Evolutionary conservation across 2,797 vertebrate genomes (phyloP), one percentile per base, ranked within the genome.

Genomic region (Syngnathus acus): DNA sequence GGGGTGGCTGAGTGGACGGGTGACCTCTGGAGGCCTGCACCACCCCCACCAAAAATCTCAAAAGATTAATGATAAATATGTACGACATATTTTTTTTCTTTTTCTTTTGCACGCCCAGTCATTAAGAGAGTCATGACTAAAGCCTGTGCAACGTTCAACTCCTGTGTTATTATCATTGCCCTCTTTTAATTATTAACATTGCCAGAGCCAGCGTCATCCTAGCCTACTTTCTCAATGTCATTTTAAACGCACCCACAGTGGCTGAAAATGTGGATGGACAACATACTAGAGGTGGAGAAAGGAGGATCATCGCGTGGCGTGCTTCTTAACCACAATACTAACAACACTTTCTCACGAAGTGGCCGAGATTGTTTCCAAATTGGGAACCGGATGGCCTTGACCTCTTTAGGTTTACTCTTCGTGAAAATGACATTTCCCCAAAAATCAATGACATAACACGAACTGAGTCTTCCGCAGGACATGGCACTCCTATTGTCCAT

Each of bases 21-120:
- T 85, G 81, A 87, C 81, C 86, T 80, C 76, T 73, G 77, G 78
- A 80, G 71, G 75, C 73, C 74, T 77, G 69, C 74, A 67, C 75
- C 68, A 74, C 73, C 80, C 71, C 67, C 23, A 64, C 61, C 47
- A 9, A n/a, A 55, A 40, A 48, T 62, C 72, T 70, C 75, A 71
- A 81, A 81, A 81, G 73, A 78, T 58, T 21, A 76, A 58, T 62
- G 23, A 23, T n/a, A 62, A 23, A 13, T 45, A 16, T 45, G 2
- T 26, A 14, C 14, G n/a, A n/a, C n/a, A n/a, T n/a, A n/a, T n/a
- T n/a, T 58, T 16, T 11, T 21, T 45, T 23, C 45, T 62, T 16
- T 23, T 14, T 14, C 45, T 62, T 43, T 23, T 4, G 32, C 13
- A 62, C 42, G 13, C n/a, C 60, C 60, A 8, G n/a, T 45, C 40